Evolutionary conservation across 2,888 invertebrate genomes (phyloP), one percentile per base, ranked within the genome.

Genomic region (Cerceris rybyensis): DNA sequence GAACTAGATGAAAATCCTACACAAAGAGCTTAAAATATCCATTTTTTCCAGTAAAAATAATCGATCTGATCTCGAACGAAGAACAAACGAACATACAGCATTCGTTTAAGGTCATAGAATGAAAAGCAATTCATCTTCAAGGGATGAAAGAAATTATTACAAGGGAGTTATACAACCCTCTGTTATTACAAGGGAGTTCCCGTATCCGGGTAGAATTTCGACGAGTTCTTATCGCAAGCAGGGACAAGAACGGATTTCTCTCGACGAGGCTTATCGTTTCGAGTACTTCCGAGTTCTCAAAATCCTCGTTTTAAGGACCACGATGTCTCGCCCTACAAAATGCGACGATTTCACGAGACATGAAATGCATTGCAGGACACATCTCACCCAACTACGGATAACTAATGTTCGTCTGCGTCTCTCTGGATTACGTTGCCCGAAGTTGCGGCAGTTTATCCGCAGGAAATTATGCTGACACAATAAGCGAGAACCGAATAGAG

Each of bases 201-300:
- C 28, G 49, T 50, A 28, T 63, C 50, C 63, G 50, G 50, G n/a
- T 17, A 63, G 11, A 11, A 63, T 63, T 63, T 52, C 63, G 50
- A 39, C 49, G 28, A 63, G 63, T 16, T 50, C 49, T 59, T 59
- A 42, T 59, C 42, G 42, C 42, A 41, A 28, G 41, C 41, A 41
- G n/a, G 11, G 42, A 59, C n/a, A 42, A 55, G 17, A 0, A 55
- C 17, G n/a, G 13, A 17, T 14, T 46, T 60, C 16, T 46, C 16
- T 43, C 43, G 14, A 39, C 60, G 46, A 17, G 60, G 43, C 60
- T 43, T 50, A 39, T 63, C 63, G 17, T 63, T 52, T 52, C 14
- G 43, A 66, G 59, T 59, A 28, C 16, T 28, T 39, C 14, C 16
- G 14, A 59, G 58, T 71, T 66, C 39, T 60, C 43, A 43, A 42